Conservation (phyloP, 2,888 invertebrate genomes). For the Hypsopygia costalis region DNA sequence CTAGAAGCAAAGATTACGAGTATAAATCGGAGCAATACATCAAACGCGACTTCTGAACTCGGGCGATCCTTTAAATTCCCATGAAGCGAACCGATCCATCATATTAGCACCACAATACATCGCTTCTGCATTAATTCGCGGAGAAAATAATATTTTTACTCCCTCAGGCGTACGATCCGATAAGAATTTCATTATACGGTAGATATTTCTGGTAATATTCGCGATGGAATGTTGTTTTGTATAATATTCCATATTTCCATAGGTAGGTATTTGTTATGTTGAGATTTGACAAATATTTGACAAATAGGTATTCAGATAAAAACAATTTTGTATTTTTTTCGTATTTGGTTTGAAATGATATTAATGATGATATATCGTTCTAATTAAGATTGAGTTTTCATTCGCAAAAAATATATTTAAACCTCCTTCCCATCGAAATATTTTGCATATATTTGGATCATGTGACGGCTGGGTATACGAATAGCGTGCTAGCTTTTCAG, state of each 20-base stretch:
- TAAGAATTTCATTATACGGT: constrained; percentile 12
- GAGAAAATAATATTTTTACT: constrained; percentile 11
- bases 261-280: not conserved
- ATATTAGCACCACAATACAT: constrained; percentile 57
- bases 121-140: constrained; percentile 57
- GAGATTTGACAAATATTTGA: no score
- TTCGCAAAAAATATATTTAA: no score
- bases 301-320: no score
- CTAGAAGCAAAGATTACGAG: constrained; percentile 1
- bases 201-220: not conserved
- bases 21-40: constrained; percentile 42
- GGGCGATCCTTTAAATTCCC: constrained; percentile 44
- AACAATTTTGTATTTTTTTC: no score
- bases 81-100: constrained; percentile 47
- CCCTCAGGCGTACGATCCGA: constrained; percentile 3
- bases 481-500: no score
- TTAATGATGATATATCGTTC: no score
- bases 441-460: no score
- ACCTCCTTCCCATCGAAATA: no score
- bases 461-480: no score
- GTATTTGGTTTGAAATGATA: no score
- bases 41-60: constrained; percentile 36
- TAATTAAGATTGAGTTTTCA: no score
- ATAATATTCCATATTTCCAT: not conserved
- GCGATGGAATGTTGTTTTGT: not conserved